Percentiles rank a stretch among this genome's conserved stretches.
phyloP scores from a whole-genome alignment of 2,113 vertebrate species.

The Elephas maximus region DNA sequence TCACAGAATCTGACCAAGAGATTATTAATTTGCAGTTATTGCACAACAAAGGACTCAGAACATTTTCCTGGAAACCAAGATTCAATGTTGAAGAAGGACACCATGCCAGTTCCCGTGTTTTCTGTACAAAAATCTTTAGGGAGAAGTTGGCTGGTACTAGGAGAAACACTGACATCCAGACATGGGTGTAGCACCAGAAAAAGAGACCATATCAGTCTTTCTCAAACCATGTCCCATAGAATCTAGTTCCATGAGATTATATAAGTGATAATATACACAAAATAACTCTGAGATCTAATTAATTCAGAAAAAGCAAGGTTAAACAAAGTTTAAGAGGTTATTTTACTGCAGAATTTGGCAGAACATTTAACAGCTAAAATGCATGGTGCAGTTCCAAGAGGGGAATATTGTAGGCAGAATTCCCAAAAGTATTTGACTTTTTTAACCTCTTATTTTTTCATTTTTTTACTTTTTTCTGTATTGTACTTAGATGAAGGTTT shows the following conservation, averaged over 20 bases:
- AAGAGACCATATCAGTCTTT: neutral
- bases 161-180: neutral
- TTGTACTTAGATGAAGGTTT: too few species aligned
- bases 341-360: slow-evolving; percentile 72
- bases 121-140: neutral
- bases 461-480: too few species aligned
- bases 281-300: slow-evolving; percentile 65
- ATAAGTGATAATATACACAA: slow-evolving; percentile 39
- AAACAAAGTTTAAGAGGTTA: slow-evolving; percentile 69
- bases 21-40: neutral
- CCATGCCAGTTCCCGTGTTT: neutral
- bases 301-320: slow-evolving; percentile 60
- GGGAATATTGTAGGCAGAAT: slow-evolving; percentile 19
- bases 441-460: too few species aligned
- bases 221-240: neutral
- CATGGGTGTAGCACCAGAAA: neutral
- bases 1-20: slow-evolving; percentile 3
- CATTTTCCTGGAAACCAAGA: slow-evolving; percentile 27
- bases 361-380: slow-evolving; percentile 64
- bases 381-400: slow-evolving; percentile 30
- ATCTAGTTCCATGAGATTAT: slow-evolving; percentile 41
- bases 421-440: slow-evolving; percentile 52
- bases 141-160: neutral
- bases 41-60: neutral
- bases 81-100: neutral